Conservation (phyloP, 2,797 vertebrate species). For the Phoxinus dragarum region DNA sequence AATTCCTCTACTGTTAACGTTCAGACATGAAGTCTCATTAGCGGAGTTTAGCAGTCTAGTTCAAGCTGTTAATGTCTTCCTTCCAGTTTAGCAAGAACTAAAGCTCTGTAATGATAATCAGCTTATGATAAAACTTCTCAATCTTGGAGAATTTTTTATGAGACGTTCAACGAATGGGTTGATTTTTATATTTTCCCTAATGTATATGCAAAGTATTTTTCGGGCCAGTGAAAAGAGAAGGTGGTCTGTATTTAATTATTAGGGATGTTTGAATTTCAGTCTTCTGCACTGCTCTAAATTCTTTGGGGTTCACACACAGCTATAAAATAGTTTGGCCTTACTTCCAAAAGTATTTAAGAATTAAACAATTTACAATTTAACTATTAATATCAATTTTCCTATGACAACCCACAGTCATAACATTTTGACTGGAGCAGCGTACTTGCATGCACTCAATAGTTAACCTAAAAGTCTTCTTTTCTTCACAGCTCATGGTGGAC, state of each 20-base stretch:
- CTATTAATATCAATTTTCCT: neutral
- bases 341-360: conserved; percentile 57
- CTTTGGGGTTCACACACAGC: conserved; percentile 28
- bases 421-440: neutral
- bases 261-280: conserved; percentile 32
- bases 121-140: neutral
- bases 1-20: neutral
- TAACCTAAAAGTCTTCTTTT: neutral
- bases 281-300: conserved; percentile 46
- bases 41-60: neutral
- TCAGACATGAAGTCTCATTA: neutral
- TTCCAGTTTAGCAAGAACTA: neutral
- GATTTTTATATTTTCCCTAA: neutral
- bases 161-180: neutral
- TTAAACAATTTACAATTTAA: neutral
- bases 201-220: neutral
- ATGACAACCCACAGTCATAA: neutral
- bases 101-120: neutral
- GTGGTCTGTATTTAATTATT: neutral
- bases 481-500: conserved; percentile 94
- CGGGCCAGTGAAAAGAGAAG: neutral
- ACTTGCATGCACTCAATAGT: neutral
- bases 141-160: neutral
- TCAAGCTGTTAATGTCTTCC: neutral
- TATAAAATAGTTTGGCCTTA: conserved; percentile 38